Evolutionary conservation across 1,140 invertebrate genomes (phyloP).

Genomic region (Reticulitermes speratus): DNA sequence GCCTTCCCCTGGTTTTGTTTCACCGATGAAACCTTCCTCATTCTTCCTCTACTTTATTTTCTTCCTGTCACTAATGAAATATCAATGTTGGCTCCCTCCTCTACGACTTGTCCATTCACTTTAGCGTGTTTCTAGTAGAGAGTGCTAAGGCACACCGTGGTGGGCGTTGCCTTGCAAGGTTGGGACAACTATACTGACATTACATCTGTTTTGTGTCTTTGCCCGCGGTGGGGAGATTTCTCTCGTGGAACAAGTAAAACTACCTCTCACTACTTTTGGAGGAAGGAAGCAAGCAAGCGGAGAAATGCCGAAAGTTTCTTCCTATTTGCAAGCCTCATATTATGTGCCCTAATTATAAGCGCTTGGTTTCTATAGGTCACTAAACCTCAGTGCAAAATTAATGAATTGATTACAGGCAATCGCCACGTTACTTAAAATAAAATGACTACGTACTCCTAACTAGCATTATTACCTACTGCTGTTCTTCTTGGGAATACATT

Average conservation of each 20-base stretch:
- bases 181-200: background rate
- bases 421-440: background rate
- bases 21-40: background rate
- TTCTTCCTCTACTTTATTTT: background rate
- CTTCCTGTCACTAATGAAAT: constrained; percentile 9
- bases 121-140: background rate
- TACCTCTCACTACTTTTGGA: background rate
- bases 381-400: background rate
- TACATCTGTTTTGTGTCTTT: background rate
- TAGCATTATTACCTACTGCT: too few relatives aligned
- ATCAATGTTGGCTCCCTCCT: background rate
- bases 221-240: constrained; percentile 3
- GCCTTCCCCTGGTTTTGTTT: background rate
- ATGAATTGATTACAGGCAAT: background rate
- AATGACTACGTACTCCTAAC: too few relatives aligned
- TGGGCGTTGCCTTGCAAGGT: background rate
- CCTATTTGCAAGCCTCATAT: background rate
- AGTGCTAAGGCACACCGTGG: background rate
- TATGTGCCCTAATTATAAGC: background rate
- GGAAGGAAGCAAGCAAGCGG: background rate
- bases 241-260: background rate
- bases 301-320: background rate
- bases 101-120: background rate
- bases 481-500: too few relatives aligned
- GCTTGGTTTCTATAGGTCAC: background rate